Base-by-base conservation (phyloP, 2,797 vertebrate genomes). In the Hippoglossus hippoglossus region DNA sequence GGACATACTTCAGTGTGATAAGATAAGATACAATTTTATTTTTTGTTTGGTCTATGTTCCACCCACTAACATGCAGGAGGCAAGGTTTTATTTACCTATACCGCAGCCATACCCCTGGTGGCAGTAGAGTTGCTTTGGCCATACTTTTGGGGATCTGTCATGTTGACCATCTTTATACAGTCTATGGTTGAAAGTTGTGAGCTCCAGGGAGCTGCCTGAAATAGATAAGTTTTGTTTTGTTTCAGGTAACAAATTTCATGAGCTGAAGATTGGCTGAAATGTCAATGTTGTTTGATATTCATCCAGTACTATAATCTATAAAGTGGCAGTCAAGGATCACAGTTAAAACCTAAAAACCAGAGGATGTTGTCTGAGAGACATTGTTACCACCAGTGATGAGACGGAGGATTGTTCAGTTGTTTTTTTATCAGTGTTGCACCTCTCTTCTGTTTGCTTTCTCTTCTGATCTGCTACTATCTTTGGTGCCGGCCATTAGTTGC, bases 381-480 rank as follows among this genome's bases (percentile, higher is more conserved):
- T 12, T 50, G 41, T 13, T 57, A 19, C 41, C 50, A 19, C 6
- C 21, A 13, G 36, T 39, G 36, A 39, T 39, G 36, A 39, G 36
- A 13, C 36, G 1, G 11, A 12, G 41, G 18, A 54, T 61, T 72
- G 54, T 56, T 75, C 39, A 71, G 67, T 47, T 73, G 65, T 7
- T 58, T 24, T 47, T 65, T 51, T 15, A 25, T 53, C 59, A 71
- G 26, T 55, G 8, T 56, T 69, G 12, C 59, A 46, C 50, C 54
- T 73, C 39, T 53, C 68, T 63, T 86, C 73, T 85, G 34, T 86
- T 74, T 66, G 77, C 69, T 84, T 82, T 77, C 71, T 77, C 47
- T 56, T 69, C 73, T 82, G 63, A 79, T 71, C 68, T 76, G 80
- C 86, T 89, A 77, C 75, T 86, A 21, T 81, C 53, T 74, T 72